phyloP scores from a whole-genome alignment of 1,140 invertebrate genomes.

The Apis laboriosa region DNA sequence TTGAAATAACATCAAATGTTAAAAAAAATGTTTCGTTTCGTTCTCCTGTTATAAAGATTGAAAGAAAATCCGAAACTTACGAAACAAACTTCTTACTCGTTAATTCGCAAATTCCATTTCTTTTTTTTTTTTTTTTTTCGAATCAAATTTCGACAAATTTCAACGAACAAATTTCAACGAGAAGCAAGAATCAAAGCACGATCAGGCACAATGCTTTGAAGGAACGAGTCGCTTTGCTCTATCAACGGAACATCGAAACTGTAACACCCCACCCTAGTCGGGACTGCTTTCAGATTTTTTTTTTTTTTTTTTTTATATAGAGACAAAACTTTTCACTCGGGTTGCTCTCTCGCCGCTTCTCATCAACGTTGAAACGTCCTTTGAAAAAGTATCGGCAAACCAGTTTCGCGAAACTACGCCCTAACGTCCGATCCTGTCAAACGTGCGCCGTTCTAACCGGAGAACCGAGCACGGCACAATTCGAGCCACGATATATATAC shows the following conservation, averaged over 20 bases:
- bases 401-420: constrained; percentile 17
- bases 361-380: constrained; percentile 34
- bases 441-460: neutral
- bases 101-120: neutral
- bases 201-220: neutral
- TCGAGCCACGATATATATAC: too few species aligned
- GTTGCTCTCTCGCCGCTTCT: neutral
- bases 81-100: neutral
- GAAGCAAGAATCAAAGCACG: constrained; percentile 1
- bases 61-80: neutral
- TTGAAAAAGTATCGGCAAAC: constrained; percentile 31
- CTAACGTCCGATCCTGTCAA: neutral
- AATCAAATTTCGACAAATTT: neutral
- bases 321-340: constrained; percentile 11
- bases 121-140: neutral
- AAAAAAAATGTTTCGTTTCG: too few species aligned
- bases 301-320: too few species aligned
- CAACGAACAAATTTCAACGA: neutral
- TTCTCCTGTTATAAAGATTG: too few species aligned
- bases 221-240: neutral
- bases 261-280: neutral
- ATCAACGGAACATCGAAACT: neutral
- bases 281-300: neutral
- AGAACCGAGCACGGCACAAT: neutral
- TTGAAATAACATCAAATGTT: too few species aligned